Evolutionary conservation across 2,888 invertebrate species (phyloP).

Genomic region (Tetheella fluctuosa): DNA sequence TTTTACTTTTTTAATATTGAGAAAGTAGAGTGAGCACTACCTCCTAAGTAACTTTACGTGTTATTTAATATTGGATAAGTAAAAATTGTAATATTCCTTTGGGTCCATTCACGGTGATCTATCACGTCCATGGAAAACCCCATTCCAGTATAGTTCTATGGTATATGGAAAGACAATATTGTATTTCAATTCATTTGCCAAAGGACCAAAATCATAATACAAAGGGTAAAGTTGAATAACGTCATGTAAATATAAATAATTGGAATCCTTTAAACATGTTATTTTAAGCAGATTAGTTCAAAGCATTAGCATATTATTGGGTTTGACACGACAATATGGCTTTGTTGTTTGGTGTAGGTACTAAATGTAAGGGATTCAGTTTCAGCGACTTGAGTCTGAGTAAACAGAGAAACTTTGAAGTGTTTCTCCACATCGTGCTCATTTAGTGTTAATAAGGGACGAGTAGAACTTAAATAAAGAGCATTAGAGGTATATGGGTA

Average conservation of each 20-base stretch:
- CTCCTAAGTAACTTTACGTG: too few relatives aligned
- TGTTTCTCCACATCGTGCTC: constrained; percentile 10
- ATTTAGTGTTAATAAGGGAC: constrained; percentile 8
- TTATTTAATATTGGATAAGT: too few relatives aligned
- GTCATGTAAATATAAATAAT: constrained; percentile 9
- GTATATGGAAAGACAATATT: background rate
- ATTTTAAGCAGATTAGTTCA: constrained; percentile 21
- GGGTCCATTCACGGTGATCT: background rate
- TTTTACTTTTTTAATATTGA: too few relatives aligned
- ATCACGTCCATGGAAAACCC: background rate
- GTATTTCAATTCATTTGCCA: background rate
- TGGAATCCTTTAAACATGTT: constrained; percentile 12
- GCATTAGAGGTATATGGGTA: too few relatives aligned
- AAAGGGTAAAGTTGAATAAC: constrained; percentile 12
- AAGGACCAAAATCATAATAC: background rate
- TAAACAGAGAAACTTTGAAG: constrained; percentile 17
- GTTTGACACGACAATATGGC: constrained; percentile 18
- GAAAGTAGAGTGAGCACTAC: too few relatives aligned
- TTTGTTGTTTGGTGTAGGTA: constrained; percentile 13
- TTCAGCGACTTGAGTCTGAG: constrained; percentile 9
- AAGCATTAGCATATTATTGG: constrained; percentile 27
- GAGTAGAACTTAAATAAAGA: background rate
- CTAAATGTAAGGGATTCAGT: constrained; percentile 18
- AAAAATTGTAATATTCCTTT: background rate
- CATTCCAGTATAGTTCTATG: background rate